These are phyloP conservation scores for Hydractinia echinata DNA, from an alignment of 30 jellyfish, hydroid and myxozoan species.

Conservation along the genomic window DNA sequence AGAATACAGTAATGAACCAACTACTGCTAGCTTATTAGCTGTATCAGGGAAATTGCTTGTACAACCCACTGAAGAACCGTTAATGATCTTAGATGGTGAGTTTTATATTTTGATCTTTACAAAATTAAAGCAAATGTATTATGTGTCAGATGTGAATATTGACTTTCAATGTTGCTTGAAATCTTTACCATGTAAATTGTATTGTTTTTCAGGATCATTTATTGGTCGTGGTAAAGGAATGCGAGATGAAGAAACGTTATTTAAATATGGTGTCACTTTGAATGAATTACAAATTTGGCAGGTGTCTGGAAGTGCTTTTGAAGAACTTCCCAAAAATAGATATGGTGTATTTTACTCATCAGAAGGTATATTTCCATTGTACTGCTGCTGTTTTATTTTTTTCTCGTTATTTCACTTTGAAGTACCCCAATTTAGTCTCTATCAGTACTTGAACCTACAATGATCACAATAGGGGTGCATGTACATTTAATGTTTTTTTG, in stretches of 20 bases:
- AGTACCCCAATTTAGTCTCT: too few relatives aligned
- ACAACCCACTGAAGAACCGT: constrained; percentile 62
- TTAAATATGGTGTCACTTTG: constrained; percentile 82
- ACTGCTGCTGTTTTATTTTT: background rate
- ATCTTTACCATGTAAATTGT: background rate
- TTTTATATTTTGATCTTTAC: background rate
- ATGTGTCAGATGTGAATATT: background rate
- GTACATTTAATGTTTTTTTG: background rate
- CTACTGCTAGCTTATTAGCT: constrained; percentile 48
- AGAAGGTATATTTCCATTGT: constrained; percentile 46
- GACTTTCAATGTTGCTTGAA: background rate
- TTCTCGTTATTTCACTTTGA: too few relatives aligned
- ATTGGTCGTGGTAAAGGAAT: constrained; percentile 97
- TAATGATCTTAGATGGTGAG: constrained; percentile 69
- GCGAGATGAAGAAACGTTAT: constrained; percentile 75
- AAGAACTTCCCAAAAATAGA: constrained; percentile 47
- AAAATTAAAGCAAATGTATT: background rate
- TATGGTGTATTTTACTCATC: constrained; percentile 76
- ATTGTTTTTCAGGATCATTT: constrained; percentile 52
- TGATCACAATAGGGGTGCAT: background rate
- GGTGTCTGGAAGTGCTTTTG: constrained; percentile 48
- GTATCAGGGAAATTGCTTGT: constrained; percentile 45
- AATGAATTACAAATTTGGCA: constrained; percentile 59
- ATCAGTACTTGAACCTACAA: too few relatives aligned
- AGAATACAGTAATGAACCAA: constrained; percentile 46